Base-by-base conservation (phyloP, 2,888 invertebrate species). In the Choristoneura rosaceana region DNA sequence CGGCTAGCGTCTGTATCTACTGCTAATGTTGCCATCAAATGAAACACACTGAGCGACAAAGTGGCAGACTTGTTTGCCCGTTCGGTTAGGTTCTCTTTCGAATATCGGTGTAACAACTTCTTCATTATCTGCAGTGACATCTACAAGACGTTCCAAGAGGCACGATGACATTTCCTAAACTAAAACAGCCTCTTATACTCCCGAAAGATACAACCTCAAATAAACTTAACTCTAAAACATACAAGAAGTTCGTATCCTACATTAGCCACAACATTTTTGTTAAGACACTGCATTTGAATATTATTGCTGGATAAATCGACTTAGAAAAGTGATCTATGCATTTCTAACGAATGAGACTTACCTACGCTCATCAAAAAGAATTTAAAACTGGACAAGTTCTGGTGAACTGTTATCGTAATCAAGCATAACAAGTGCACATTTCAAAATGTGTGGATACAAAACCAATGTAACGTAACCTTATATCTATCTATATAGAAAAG, bases 271-370 rank as follows among this genome's bases (percentile, higher is more conserved):
- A 91, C 90, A 71, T 87, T 86, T 84, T 76, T 79, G 77, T 76
- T 90, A 92, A 91, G 91, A 92, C 91, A 92, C 91, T 87, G 85
- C 73, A 87, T 83, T 86, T 76, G 76, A 80, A 76, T 77, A 82
- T 85, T 90, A 91, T 90, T 90, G 87, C 88, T 85, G 86, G 60
- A 75, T 77, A 69, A 61, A 38, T 47, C 7, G n/a, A 41, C 69
- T 68, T 62, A 77, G 73, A 17, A 64, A 70, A 76, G 73, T 61
- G 52, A 70, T 71, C 61, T 43, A 25, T 67, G 74, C 65, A 75
- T 52, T 9, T 17, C 12, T 41, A 55, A n/a, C 12, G 33, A 50
- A 10, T 25, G 25, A 3, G 1, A 60, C 60, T 4, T 15, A 64
- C 17, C 41, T 61, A 66, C 17, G 25, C n/a, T 15, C 50, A 47